Conservation (phyloP, 2,113 vertebrate species). For the Anser cygnoides region DNA sequence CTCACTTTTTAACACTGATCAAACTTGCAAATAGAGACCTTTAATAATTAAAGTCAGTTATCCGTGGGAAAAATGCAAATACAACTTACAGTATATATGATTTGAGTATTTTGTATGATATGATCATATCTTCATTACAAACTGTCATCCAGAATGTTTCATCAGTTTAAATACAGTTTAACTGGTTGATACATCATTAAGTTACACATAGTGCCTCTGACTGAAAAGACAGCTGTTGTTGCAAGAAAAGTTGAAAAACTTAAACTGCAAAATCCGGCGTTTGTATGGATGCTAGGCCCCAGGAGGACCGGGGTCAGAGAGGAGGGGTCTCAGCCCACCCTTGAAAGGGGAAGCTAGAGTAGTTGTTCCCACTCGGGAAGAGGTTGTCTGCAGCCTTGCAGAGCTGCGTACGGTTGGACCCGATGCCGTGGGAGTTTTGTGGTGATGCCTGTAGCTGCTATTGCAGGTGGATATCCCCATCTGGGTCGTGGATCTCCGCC, state of each 20-base stretch:
- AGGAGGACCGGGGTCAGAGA: not conserved
- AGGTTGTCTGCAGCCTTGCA: not conserved
- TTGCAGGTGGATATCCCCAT: constrained; percentile 88
- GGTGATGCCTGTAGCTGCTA: not conserved
- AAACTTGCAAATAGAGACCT: not conserved
- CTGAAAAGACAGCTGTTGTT: not conserved
- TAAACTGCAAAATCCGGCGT: not conserved
- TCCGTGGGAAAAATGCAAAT: not conserved
- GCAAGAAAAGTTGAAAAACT: not conserved
- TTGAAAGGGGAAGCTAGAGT: not conserved
- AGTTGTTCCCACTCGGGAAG: rapidly evolving
- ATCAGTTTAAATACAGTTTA: not conserved
- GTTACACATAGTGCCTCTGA: not conserved
- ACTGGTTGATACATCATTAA: not conserved
- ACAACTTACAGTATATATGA: not conserved
- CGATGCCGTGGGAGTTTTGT: not conserved
- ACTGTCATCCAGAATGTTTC: not conserved
- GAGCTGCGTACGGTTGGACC: rapidly evolving
- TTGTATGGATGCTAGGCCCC: not conserved
- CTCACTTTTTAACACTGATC: not conserved
- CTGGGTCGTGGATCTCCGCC: constrained; percentile 93
- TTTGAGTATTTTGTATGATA: not conserved
- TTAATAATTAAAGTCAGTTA: not conserved
- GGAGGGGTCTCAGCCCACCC: not conserved
- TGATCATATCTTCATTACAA: not conserved